phyloP scores from a whole-genome alignment of 2,888 invertebrate species.

The Embidobia sp. region DNA sequence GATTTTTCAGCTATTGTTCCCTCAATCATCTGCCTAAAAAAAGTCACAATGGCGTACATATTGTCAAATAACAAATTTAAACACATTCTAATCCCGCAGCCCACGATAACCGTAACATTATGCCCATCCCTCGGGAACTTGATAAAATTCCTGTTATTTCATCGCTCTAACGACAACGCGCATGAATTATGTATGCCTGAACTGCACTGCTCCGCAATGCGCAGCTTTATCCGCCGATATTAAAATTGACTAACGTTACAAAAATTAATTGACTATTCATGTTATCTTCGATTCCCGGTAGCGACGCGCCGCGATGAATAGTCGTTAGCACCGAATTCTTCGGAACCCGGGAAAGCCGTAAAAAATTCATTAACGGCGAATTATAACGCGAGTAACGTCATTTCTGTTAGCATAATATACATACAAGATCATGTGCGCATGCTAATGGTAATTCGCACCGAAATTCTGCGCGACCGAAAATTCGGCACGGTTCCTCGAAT shows the following conservation, averaged over 20 bases:
- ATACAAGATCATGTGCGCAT: slow-evolving; percentile 17
- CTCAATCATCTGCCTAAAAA: too few relatives aligned
- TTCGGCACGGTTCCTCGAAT: background rate
- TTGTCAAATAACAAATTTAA: too few relatives aligned
- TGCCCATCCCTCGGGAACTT: slow-evolving; percentile 4
- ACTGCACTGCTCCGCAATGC: background rate
- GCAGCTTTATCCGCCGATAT: slow-evolving; percentile 20
- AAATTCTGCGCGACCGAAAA: slow-evolving; percentile 4
- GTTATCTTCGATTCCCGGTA: slow-evolving; percentile 23
- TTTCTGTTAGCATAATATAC: slow-evolving; percentile 3
- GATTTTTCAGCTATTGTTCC: too few relatives aligned
- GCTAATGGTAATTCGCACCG: slow-evolving; percentile 8
- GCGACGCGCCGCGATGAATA: slow-evolving; percentile 11
- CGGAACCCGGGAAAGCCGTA: background rate
- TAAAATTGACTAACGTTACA: slow-evolving; percentile 19
- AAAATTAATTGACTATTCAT: slow-evolving; percentile 28
- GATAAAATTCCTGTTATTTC: slow-evolving; percentile 22
- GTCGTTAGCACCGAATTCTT: slow-evolving; percentile 5
- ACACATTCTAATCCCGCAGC: too few relatives aligned
- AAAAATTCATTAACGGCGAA: slow-evolving; percentile 36
- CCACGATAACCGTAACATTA: slow-evolving; percentile 21
- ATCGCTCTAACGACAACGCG: slow-evolving; percentile 13
- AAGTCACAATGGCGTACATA: too few relatives aligned
- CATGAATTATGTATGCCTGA: slow-evolving; percentile 25
- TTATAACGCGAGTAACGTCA: slow-evolving; percentile 1